A percentile compares a stretch with the other conserved stretches of the same genome.
Conservation (phyloP, 2,888 invertebrate genomes). For the Dimorphilus gyrociliatus region DNA sequence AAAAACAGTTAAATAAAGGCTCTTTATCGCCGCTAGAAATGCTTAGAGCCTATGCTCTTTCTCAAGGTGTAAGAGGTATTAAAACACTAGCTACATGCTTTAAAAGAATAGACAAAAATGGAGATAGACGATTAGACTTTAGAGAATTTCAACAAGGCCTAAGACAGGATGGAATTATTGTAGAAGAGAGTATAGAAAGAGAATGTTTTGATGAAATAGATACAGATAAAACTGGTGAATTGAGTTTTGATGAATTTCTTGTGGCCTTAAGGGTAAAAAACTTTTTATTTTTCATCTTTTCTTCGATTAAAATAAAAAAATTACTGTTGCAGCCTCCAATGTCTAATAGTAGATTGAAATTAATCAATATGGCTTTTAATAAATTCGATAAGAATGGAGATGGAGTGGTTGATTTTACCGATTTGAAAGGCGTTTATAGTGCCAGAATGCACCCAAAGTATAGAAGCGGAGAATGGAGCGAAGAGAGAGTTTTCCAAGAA, state of each 20-base stretch:
- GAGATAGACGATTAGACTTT: slow-evolving; percentile 7
- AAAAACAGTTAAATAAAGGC: slow-evolving; percentile 1
- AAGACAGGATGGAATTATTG: slow-evolving; percentile 3
- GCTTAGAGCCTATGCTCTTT: slow-evolving; percentile 5
- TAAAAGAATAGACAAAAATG: slow-evolving; percentile 6
- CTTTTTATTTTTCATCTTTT: background rate
- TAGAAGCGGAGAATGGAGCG: slow-evolving; percentile 6
- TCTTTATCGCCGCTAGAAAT: slow-evolving; percentile 5
- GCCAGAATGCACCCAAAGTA: slow-evolving; percentile 8
- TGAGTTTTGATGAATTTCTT: slow-evolving; percentile 9
- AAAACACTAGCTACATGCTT: slow-evolving; percentile 5
- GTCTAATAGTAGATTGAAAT: slow-evolving; percentile 4
- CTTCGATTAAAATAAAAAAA: background rate
- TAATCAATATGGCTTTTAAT: slow-evolving; percentile 7
- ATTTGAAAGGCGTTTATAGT: slow-evolving; percentile 5
- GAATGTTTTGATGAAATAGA: slow-evolving; percentile 7
- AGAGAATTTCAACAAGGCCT: slow-evolving; percentile 6
- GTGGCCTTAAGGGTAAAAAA: slow-evolving; percentile 7
- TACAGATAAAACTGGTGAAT: slow-evolving; percentile 2
- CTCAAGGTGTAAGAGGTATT: slow-evolving; percentile 5
- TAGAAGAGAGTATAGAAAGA: slow-evolving; percentile 1
- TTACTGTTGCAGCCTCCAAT: slow-evolving; percentile 6
- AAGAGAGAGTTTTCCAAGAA: slow-evolving; percentile 5
- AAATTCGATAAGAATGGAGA: slow-evolving; percentile 6
- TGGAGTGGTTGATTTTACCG: slow-evolving; percentile 6